A percentile compares a stretch with the other conserved stretches of the same genome.
phyloP scores from a whole-genome alignment of 1,140 invertebrate genomes.

The Saccostrea glomerata region DNA sequence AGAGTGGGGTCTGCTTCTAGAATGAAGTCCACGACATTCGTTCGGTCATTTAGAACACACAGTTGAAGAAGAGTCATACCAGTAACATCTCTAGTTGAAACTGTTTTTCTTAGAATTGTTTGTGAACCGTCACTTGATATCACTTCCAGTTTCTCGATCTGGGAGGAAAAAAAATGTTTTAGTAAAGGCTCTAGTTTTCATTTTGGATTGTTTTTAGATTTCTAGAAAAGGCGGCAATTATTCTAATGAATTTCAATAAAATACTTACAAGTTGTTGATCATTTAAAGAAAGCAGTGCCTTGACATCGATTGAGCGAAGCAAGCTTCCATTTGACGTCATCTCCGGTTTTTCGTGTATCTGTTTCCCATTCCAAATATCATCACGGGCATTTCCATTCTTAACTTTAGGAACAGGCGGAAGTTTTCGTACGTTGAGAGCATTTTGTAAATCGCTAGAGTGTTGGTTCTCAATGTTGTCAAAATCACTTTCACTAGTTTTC shows the following conservation, averaged over 20 bases:
- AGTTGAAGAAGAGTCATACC: neutral
- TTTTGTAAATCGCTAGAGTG: neutral
- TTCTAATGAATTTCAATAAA: neutral
- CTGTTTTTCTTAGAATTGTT: neutral
- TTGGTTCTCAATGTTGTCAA: neutral
- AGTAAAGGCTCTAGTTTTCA: too few species aligned
- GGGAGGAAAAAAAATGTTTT: neutral
- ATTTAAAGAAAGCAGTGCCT: neutral
- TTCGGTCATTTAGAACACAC: neutral
- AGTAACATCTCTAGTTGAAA: neutral
- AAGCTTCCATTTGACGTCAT: neutral
- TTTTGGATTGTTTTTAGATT: neutral
- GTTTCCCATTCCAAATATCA: neutral
- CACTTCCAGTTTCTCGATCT: neutral
- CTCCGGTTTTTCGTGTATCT: conserved; percentile 15
- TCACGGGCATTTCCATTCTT: neutral
- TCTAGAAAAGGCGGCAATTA: neutral
- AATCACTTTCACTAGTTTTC: neutral
- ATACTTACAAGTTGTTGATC: conserved; percentile 15
- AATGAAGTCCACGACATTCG: conserved; percentile 9
- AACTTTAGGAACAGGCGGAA: conserved; percentile 20
- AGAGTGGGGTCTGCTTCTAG: neutral
- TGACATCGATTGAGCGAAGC: neutral
- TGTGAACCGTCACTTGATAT: neutral
- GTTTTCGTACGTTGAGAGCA: conserved; percentile 2